A percentile compares a stretch with the other conserved stretches of the same genome.
Conservation (phyloP, 2,888 invertebrate species). For the Anarsia innoxiella region DNA sequence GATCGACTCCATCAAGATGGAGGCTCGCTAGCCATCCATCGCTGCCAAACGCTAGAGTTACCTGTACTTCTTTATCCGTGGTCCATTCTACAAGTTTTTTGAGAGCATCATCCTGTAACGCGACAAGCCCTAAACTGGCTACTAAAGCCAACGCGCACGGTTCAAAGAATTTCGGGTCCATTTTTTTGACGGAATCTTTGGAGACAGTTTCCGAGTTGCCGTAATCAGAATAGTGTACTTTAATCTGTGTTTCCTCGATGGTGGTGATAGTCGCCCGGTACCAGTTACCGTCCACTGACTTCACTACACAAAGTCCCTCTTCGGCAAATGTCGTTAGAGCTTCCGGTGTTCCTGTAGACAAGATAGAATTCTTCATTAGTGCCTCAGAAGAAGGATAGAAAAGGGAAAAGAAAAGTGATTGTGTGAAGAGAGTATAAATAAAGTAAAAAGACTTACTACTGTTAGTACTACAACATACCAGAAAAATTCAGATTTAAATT, state of each 20-base stretch:
- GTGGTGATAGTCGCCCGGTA: constrained; percentile 77
- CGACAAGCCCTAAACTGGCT: constrained; percentile 51
- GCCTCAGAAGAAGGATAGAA: too few species aligned
- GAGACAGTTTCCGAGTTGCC: constrained; percentile 79
- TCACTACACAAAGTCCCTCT: constrained; percentile 77
- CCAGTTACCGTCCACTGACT: constrained; percentile 80
- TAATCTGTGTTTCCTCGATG: constrained; percentile 53
- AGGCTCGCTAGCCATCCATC: constrained; percentile 75
- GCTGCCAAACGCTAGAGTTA: constrained; percentile 66
- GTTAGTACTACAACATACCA: too few species aligned
- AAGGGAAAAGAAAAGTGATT: too few species aligned
- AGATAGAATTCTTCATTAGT: constrained; percentile 6
- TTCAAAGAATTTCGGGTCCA: constrained; percentile 63
- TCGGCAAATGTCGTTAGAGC: constrained; percentile 54
- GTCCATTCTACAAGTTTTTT: constrained; percentile 54
- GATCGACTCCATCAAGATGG: constrained; percentile 63
- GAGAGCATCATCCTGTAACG: constrained; percentile 52
- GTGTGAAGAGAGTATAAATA: too few species aligned
- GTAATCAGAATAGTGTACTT: constrained; percentile 80
- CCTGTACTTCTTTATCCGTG: constrained; percentile 68
- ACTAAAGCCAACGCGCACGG: constrained; percentile 55
- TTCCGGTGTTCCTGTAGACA: constrained; percentile 47
- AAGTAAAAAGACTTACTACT: too few species aligned
- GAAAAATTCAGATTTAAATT: too few species aligned
- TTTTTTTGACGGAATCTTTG: constrained; percentile 53